Percentiles rank a stretch among this genome's conserved stretches.
These are phyloP conservation scores for Oreortyx pictus DNA, from an alignment of 2,797 vertebrate genomes.

Conservation along the genomic window DNA sequence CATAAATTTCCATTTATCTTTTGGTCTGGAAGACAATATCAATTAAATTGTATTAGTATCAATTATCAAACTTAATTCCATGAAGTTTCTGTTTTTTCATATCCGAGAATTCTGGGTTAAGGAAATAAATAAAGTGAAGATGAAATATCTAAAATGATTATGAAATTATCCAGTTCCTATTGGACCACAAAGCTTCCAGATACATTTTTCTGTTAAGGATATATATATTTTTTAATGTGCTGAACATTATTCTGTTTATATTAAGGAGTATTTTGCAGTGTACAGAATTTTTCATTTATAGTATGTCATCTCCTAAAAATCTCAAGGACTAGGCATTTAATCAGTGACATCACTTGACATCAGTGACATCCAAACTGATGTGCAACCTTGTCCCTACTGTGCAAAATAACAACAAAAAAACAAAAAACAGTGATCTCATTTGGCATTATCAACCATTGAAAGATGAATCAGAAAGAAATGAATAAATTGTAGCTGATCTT, in stretches of 20 bases:
- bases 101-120: not conserved
- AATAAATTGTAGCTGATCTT: not conserved
- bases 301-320: slow-evolving; percentile 3
- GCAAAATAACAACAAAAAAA: not conserved
- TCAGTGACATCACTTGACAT: not conserved
- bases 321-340: not conserved
- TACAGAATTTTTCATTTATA: not conserved
- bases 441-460: not conserved
- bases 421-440: slow-evolving; percentile 6
- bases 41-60: slow-evolving; percentile 14
- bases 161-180: not conserved
- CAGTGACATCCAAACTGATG: not conserved
- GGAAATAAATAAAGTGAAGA: not conserved
- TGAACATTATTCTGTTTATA: not conserved
- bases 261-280: not conserved
- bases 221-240: not conserved
- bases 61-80: not conserved
- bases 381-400: not conserved
- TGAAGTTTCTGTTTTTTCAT: not conserved
- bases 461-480: not conserved
- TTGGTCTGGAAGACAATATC: not conserved
- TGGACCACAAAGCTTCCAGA: not conserved
- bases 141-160: not conserved
- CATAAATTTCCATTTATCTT: not conserved
- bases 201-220: not conserved